These are phyloP conservation scores for Clarias laeviceps DNA, from an alignment of 2,797 vertebrate species.

Conservation along the genomic window DNA sequence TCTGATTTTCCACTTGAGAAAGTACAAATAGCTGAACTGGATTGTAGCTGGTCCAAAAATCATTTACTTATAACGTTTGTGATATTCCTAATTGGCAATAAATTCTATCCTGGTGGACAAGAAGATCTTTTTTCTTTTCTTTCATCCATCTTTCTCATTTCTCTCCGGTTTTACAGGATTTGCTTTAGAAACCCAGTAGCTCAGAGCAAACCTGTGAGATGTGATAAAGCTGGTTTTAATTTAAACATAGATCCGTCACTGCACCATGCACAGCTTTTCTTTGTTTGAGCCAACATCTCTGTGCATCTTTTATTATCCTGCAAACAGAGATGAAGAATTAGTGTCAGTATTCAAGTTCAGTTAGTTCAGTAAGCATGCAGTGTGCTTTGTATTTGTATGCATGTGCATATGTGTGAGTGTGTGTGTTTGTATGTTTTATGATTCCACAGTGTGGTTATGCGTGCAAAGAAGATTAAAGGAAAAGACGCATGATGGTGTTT, in stretches of 20 bases:
- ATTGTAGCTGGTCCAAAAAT: not conserved
- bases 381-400: slow-evolving; percentile 19
- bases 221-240: slow-evolving; percentile 23
- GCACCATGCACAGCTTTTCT: not conserved
- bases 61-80: not conserved
- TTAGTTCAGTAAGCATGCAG: slow-evolving; percentile 12
- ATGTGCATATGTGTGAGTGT: slow-evolving; percentile 10
- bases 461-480: slow-evolving; percentile 55
- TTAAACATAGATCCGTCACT: slow-evolving; percentile 28
- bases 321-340: slow-evolving; percentile 27
- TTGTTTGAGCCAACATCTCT: not conserved
- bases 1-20: slow-evolving; percentile 7
- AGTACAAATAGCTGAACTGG: not conserved
- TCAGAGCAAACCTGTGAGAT: not conserved
- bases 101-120: not conserved
- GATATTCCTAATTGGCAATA: slow-evolving; percentile 16
- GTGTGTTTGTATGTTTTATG: slow-evolving; percentile 37
- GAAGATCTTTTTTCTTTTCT: not conserved
- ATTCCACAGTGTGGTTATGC: slow-evolving; percentile 49
- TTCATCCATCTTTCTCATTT: not conserved
- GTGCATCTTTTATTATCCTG: not conserved
- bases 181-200: not conserved
- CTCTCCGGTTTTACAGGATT: not conserved
- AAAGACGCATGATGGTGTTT: slow-evolving; percentile 40
- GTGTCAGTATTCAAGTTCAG: slow-evolving; percentile 16